Percentiles rank a stretch among this genome's conserved stretches.
Conservation (phyloP, 2,888 invertebrate genomes). For the Cephalotes varians region DNA sequence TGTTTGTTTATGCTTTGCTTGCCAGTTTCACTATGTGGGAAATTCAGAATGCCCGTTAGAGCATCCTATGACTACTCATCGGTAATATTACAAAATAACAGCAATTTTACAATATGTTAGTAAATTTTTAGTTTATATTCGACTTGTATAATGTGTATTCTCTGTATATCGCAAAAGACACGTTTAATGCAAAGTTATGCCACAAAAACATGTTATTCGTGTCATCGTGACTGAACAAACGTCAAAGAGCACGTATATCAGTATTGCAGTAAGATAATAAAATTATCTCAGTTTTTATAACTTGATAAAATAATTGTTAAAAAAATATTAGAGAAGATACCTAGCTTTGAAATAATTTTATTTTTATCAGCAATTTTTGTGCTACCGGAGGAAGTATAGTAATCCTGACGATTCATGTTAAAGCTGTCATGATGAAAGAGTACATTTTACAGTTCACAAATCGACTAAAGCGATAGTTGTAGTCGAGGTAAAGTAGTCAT, state of each 20-base stretch:
- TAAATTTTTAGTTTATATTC: background rate
- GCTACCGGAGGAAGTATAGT: background rate
- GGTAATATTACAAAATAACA: background rate
- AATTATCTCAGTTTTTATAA: background rate
- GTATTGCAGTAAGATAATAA: background rate
- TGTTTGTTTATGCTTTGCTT: conserved; percentile 58
- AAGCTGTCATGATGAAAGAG: conserved; percentile 3
- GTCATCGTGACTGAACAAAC: background rate
- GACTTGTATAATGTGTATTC: background rate
- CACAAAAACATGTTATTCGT: background rate
- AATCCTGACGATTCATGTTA: background rate
- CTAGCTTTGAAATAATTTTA: background rate
- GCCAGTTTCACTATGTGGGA: background rate
- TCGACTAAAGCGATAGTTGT: conserved; percentile 9
- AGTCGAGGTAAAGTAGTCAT: conserved; percentile 25
- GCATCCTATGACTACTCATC: too few species aligned
- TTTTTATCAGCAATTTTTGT: background rate
- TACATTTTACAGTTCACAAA: conserved; percentile 45
- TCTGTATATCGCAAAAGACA: background rate
- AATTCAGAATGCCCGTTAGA: background rate
- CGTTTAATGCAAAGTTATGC: background rate
- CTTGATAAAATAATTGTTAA: background rate
- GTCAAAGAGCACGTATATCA: background rate
- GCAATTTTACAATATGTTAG: background rate
- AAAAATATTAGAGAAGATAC: background rate